Evolutionary conservation across 2,888 invertebrate species (phyloP).

Genomic region (Agriotes lineatus): DNA sequence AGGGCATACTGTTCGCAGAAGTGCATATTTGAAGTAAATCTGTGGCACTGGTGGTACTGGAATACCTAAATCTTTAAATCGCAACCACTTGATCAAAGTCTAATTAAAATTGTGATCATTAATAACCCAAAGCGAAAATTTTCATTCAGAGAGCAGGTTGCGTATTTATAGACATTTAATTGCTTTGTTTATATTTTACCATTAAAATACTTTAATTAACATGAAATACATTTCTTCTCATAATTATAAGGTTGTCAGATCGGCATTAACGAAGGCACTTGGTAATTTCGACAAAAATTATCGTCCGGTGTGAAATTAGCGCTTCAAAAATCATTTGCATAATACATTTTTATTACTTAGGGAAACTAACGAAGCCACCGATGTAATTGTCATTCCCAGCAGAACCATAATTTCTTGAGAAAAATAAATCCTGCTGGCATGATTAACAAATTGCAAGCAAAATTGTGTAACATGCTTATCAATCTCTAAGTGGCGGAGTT

Average conservation of each 20-base stretch:
- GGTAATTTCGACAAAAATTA: too few relatives aligned
- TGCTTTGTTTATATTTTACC: conserved; percentile 23
- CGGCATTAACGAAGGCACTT: background rate
- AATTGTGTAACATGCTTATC: conserved; percentile 18
- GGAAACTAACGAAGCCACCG: background rate
- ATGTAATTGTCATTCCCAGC: background rate
- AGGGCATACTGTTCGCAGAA: too few relatives aligned
- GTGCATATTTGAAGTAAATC: too few relatives aligned
- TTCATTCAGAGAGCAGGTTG: too few relatives aligned
- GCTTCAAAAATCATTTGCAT: too few relatives aligned
- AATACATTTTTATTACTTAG: too few relatives aligned
- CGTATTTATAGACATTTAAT: conserved; percentile 20
- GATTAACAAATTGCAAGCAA: conserved; percentile 26
- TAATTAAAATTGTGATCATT: background rate
- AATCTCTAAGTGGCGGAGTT: conserved; percentile 18
- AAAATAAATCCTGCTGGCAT: conserved; percentile 18
- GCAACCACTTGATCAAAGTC: too few relatives aligned
- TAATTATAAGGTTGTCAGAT: conserved; percentile 7
- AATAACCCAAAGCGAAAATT: background rate
- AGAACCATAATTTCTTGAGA: conserved; percentile 1
- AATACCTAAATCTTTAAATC: too few relatives aligned
- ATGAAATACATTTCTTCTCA: conserved; percentile 15
- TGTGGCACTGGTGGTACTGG: too few relatives aligned
- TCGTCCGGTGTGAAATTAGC: too few relatives aligned
- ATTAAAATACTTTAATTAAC: conserved; percentile 8